Percentiles rank a stretch among this genome's conserved stretches.
phyloP scores from a whole-genome alignment of 2,797 vertebrate species.

The Salmo trutta region DNA sequence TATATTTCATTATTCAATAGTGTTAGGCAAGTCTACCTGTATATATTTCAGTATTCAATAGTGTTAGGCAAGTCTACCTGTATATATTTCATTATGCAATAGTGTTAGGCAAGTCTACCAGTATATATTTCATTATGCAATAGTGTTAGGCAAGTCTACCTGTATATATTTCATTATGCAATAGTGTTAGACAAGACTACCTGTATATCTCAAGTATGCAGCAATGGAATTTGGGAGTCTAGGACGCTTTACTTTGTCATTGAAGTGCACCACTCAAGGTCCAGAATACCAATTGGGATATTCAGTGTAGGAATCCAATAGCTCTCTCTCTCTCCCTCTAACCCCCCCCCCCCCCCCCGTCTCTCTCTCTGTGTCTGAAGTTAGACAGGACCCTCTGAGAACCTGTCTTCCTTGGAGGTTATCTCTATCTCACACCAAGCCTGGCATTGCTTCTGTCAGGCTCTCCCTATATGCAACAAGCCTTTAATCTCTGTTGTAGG shows the following conservation, averaged over 20 bases:
- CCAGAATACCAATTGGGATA: conserved; percentile 66
- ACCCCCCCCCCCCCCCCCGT: not conserved
- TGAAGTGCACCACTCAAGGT: conserved; percentile 58
- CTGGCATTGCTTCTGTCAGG: conserved; percentile 56
- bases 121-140: conserved; percentile 18
- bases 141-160: too few species aligned
- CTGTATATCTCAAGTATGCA: conserved; percentile 63
- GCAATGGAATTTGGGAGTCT: conserved; percentile 39
- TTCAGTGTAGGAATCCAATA: conserved; percentile 57
- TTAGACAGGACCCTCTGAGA: conserved; percentile 27
- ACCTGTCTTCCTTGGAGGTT: conserved; percentile 14
- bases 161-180: not conserved
- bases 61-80: conserved; percentile 49
- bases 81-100: conserved; percentile 25
- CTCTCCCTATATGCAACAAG: conserved; percentile 31
- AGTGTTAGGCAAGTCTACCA: conserved; percentile 38
- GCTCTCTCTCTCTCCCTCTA: conserved; percentile 26
- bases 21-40: too few species aligned
- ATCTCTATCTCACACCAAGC: conserved; percentile 22
- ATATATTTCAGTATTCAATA: too few species aligned
- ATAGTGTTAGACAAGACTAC: conserved; percentile 32
- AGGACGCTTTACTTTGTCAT: conserved; percentile 61
- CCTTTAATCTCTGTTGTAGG: too few species aligned
- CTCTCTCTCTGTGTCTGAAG: not conserved
- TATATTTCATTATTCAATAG: not conserved